Base-by-base conservation (phyloP, 2,888 invertebrate species). In the Eupithecia subumbrata region DNA sequence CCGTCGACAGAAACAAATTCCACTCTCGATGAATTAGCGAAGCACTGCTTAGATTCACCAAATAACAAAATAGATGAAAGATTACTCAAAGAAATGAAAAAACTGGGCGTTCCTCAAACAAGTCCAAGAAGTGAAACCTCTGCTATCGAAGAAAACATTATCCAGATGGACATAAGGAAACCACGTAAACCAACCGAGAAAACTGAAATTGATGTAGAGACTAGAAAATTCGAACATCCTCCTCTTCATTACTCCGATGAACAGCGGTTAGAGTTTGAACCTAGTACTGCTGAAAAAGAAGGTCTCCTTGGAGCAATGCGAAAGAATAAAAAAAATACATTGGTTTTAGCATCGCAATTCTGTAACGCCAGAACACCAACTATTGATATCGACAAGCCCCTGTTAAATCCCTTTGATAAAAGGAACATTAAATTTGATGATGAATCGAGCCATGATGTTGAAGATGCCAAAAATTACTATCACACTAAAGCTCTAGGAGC, bases 41-140 rank as follows among this genome's bases (percentile, higher is more conserved):
- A 84, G 73, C 83, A 84, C 14, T 86, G 85, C 74, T 75, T 88
- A 8, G 82, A 86, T 48, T 76, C 82, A 25, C 84, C 87, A 5
- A 68, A 73, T 12, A 76, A 76, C 22, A 75, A 86, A 71, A 84
- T 90, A 43, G 89, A 89, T 45, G 80, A 86, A 70, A 78, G 80
- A 37, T 63, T 89, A 34, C 71, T 88, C 0, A 83, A 82, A 73
- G 89, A 89, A 82, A 85, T 89, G 81, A 81, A 85, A 43, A 83
- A 83, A 70, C 68, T 85, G 0, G 85, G 82, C 7, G 75, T 85
- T 16, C 80, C 84, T 37, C 78, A 82, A 9, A 60, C 79, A 2
- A 71, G 73, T 52, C 69, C 68, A 52, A 64, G 68, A 43, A 43
- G 64, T 43, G 75, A 73, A 56, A 64, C 60, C 16, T 67, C 78